phyloP scores from a whole-genome alignment of 1,140 invertebrate species.

The Potamilus streckersoni region DNA sequence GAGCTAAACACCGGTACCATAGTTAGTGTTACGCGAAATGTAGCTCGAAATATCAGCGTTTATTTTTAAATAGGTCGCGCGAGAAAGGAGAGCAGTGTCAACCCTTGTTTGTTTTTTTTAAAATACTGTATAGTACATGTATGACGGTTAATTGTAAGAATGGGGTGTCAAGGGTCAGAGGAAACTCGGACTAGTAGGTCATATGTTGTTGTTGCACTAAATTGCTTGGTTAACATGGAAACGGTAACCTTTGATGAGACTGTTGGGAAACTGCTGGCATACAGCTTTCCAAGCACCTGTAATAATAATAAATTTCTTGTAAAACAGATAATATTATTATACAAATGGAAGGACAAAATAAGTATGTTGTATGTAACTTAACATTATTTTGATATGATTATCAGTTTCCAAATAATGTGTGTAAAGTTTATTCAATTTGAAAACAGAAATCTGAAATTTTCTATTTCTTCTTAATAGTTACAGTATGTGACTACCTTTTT shows the following conservation, averaged over 20 bases:
- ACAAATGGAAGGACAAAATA: not conserved
- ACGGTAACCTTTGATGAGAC: not conserved
- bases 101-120: too few relatives aligned
- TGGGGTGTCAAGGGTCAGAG: too few relatives aligned
- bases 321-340: not conserved
- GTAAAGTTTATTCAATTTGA: not conserved
- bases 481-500: not conserved
- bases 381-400: not conserved
- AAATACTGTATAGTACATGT: too few relatives aligned
- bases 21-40: too few relatives aligned
- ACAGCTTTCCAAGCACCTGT: not conserved
- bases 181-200: too few relatives aligned
- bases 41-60: too few relatives aligned
- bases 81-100: too few relatives aligned
- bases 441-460: not conserved
- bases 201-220: not conserved
- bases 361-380: not conserved
- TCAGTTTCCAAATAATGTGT: not conserved
- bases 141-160: too few relatives aligned
- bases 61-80: too few relatives aligned
- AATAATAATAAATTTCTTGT: not conserved
- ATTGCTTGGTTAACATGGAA: conserved; percentile 1
- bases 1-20: too few relatives aligned
- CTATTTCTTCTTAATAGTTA: not conserved
- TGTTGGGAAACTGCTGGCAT: not conserved